These are phyloP conservation scores for Merops nubicus DNA, from an alignment of 2,113 vertebrate genomes.

Conservation along the genomic window DNA sequence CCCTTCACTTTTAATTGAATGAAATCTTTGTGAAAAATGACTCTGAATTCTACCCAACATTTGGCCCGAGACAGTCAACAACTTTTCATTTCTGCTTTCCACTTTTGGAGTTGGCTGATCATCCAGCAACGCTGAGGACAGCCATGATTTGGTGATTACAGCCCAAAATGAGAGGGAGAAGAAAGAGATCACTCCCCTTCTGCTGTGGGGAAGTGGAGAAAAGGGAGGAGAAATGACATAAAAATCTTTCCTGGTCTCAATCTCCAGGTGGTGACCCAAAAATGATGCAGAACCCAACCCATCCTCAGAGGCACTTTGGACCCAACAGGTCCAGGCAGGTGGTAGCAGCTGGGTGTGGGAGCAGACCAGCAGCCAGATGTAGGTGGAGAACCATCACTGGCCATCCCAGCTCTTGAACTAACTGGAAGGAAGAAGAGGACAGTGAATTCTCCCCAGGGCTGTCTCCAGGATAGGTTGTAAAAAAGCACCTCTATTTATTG, in stretches of 20 bases:
- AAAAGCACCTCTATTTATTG: not conserved
- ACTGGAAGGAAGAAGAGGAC: not conserved
- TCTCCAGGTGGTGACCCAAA: rapidly evolving
- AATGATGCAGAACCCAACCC: not conserved
- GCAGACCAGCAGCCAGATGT: not conserved
- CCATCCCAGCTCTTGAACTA: not conserved
- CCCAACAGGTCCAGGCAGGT: not conserved
- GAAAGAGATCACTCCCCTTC: not conserved
- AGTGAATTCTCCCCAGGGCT: not conserved
- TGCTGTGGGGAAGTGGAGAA: not conserved
- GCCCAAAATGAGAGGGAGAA: not conserved
- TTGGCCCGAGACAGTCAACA: not conserved
- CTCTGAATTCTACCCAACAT: not conserved
- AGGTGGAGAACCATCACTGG: not conserved
- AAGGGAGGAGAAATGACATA: not conserved
- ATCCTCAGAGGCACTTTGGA: not conserved
- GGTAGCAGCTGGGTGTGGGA: rapidly evolving
- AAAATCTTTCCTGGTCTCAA: not conserved
- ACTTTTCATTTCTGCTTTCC: not conserved
- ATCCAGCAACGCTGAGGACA: not conserved
- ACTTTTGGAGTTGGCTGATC: not conserved
- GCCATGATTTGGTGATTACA: not conserved
- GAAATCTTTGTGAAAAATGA: not conserved
- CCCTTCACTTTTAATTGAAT: not conserved
- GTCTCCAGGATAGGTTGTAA: not conserved